Evolutionary conservation across 2,888 invertebrate genomes (phyloP), one percentile per base, ranked within the genome.

Genomic region (Pollenia labialis): DNA sequence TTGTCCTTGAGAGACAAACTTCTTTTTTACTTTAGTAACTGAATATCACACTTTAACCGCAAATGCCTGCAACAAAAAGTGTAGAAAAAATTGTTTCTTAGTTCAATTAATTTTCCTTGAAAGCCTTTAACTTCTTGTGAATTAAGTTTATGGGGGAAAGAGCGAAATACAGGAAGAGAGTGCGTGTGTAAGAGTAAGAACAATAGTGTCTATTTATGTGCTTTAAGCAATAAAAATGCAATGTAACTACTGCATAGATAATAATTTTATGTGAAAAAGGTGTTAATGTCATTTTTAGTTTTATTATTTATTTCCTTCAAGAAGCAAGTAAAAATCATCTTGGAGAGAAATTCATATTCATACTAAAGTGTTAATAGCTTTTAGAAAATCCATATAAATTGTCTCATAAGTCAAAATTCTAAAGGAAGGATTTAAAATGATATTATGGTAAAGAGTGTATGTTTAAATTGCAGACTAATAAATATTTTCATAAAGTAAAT

Each of bases 281-380:
- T 83, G 86, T 83, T 86, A 84, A 87, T 81, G 86, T 84, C 83
- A 77, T 58, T 81, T 76, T 76, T 81, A 76, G 76, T 76, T 81
- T 80, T 76, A 81, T 84, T 81, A 80, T 84, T 87, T 84, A 83
- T 83, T 71, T 75, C 14, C 9, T 54, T 64, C 16, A 16, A 16
- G 4, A 48, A 46, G 54, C 44, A 4, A 23, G 0, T n/a, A 14
- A 44, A 46, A 32, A 54, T 16, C 23, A 54, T 64, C 52, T 50
- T 32, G 62, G 6, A 44, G 62, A 44, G 18, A 64, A 64, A 64
- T 42, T 56, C 18, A 64, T 23, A 64, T 42, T 56, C 18, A 64
- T 23, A 72, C 44, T 72, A 56, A n/a, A 56, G 10, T 14, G 44
- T 72, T 72, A 56, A 72, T 56, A 72, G 71, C 71, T 56, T 56